Evolutionary conservation across 2,113 vertebrate genomes (phyloP).

Genomic region (Xiphias gladius): DNA sequence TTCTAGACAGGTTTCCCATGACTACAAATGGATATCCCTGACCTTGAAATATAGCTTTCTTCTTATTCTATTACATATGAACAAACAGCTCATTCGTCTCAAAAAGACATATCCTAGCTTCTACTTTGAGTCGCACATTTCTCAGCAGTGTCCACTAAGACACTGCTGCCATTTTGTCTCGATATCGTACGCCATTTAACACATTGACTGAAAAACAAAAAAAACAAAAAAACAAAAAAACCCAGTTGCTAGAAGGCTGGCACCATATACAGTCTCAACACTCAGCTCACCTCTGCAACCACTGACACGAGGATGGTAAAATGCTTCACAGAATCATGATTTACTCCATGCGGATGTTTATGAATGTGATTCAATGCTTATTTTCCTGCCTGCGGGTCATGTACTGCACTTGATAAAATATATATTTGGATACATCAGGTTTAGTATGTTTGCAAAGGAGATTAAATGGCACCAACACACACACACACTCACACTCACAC

Average conservation of each 20-base stretch:
- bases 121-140: slow-evolving; percentile 89
- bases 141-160: slow-evolving; percentile 90
- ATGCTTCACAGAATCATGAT: slow-evolving; percentile 72
- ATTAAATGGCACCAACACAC: slow-evolving; percentile 54
- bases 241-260: slow-evolving; percentile 81
- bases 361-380: slow-evolving; percentile 60
- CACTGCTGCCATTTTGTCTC: slow-evolving; percentile 80
- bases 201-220: slow-evolving; percentile 84
- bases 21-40: slow-evolving; percentile 53
- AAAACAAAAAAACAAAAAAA: slow-evolving; percentile 11
- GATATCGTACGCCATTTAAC: slow-evolving; percentile 87
- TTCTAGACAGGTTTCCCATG: slow-evolving; percentile 48
- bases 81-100: slow-evolving; percentile 86
- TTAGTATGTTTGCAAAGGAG: slow-evolving; percentile 50
- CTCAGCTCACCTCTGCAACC: slow-evolving; percentile 74
- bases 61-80: slow-evolving; percentile 64
- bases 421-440: slow-evolving; percentile 65
- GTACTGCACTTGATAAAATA: slow-evolving; percentile 67
- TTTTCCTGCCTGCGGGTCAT: slow-evolving; percentile 62
- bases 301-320: slow-evolving; percentile 75
- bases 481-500: slow-evolving; percentile 40
- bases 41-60: slow-evolving; percentile 63
- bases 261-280: slow-evolving; percentile 82
- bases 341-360: slow-evolving; percentile 86
- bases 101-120: slow-evolving; percentile 87